Evolutionary conservation across 2,113 vertebrate genomes (phyloP).

Genomic region (Malurus melanocephalus): DNA sequence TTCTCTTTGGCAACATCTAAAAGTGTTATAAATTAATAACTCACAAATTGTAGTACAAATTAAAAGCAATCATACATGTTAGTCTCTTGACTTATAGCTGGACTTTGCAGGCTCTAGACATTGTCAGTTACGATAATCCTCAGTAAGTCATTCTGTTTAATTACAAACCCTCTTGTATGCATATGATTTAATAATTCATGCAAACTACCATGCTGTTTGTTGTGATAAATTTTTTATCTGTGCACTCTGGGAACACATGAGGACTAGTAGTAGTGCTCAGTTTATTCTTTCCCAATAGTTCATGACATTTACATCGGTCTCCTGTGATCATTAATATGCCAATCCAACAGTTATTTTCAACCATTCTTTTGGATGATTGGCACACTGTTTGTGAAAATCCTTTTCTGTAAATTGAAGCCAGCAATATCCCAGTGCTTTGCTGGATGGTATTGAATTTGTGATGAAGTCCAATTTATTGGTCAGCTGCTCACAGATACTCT

Average conservation of each 20-base stretch:
- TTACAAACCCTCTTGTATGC: conserved; percentile 53
- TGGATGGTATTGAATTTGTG: conserved; percentile 18
- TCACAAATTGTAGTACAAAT: conserved; percentile 41
- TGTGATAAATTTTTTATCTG: conserved; percentile 72
- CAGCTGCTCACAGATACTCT: conserved; percentile 36
- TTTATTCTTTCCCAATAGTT: conserved; percentile 68
- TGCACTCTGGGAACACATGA: conserved; percentile 51
- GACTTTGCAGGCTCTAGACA: conserved; percentile 43
- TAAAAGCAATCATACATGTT: conserved; percentile 39
- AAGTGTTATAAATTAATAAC: conserved; percentile 54
- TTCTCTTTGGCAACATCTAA: conserved; percentile 6
- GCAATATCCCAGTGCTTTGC: conserved; percentile 10
- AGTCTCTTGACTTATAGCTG: conserved; percentile 49
- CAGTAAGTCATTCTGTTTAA: conserved; percentile 59
- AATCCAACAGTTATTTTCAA: conserved; percentile 51
- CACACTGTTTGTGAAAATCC: conserved; percentile 44
- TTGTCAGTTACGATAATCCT: conserved; percentile 56
- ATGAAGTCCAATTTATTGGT: conserved; percentile 46
- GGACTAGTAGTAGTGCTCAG: conserved; percentile 17
- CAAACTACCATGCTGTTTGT: conserved; percentile 61
- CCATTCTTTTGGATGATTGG: conserved; percentile 48
- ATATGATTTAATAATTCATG: conserved; percentile 71
- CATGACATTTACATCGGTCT: conserved; percentile 65
- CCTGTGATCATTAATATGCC: conserved; percentile 62
- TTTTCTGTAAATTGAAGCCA: conserved; percentile 41